These are phyloP conservation scores for Tragopan temminckii DNA, from an alignment of 2,797 vertebrate genomes.

Conservation along the genomic window DNA sequence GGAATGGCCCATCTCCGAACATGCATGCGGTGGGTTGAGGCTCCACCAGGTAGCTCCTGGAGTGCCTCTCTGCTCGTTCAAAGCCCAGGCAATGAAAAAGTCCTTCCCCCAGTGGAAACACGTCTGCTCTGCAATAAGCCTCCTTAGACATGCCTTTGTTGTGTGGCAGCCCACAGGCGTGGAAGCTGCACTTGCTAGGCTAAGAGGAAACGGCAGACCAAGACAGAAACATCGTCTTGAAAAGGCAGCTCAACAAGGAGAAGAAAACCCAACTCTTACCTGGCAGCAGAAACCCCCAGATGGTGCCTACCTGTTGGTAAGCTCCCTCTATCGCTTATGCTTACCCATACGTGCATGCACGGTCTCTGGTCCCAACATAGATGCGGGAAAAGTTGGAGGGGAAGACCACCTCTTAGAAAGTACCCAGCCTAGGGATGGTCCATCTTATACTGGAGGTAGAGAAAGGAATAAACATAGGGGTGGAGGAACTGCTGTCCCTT, in stretches of 20 bases:
- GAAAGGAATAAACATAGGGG: constrained; percentile 5
- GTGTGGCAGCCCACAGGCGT: not conserved
- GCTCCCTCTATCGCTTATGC: not conserved
- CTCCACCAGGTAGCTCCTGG: not conserved
- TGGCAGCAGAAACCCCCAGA: constrained; percentile 57
- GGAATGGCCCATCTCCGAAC: not conserved
- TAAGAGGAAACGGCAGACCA: not conserved
- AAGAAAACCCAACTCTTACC: constrained; percentile 76
- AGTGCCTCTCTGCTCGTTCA: not conserved
- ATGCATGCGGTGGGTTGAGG: not conserved
- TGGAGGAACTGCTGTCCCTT: constrained; percentile 29
- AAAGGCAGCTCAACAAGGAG: not conserved
- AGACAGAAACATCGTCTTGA: not conserved
- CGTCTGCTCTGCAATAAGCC: not conserved
- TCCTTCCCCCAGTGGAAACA: not conserved
- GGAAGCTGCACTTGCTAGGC: not conserved
- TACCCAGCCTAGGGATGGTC: not conserved
- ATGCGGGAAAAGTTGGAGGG: not conserved
- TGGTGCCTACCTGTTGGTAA: constrained; percentile 14
- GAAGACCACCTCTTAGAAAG: not conserved
- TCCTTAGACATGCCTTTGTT: constrained; percentile 14
- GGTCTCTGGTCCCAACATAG: not conserved
- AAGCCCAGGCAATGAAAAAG: not conserved
- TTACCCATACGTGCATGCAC: not conserved
- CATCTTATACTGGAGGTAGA: constrained; percentile 5